Percentiles rank a stretch among this genome's conserved stretches.
These are phyloP conservation scores for Paralinhomoeus sp. DNA, from an alignment of 2,888 invertebrate species.

Conservation along the genomic window DNA sequence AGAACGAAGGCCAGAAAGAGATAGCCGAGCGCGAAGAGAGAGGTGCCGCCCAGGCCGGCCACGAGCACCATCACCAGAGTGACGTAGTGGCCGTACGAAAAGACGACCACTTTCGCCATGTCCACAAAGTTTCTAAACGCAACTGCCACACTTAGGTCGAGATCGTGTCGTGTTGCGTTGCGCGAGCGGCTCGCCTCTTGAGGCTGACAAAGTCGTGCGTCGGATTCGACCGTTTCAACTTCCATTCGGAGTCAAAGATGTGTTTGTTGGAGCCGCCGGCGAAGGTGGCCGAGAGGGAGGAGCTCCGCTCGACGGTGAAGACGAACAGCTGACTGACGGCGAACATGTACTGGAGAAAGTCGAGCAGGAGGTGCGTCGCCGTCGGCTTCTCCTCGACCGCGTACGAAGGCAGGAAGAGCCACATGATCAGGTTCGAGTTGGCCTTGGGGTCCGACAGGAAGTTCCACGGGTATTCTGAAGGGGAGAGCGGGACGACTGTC, in stretches of 20 bases:
- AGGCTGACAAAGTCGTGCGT: slow-evolving; percentile 17
- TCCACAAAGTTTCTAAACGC: slow-evolving; percentile 57
- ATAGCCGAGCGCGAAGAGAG: slow-evolving; percentile 82
- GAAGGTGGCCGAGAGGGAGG: slow-evolving; percentile 3
- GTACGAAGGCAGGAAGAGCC: slow-evolving; percentile 7
- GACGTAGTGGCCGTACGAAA: slow-evolving; percentile 80
- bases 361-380: slow-evolving; percentile 30
- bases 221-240: slow-evolving; percentile 14
- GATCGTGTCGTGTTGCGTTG: background rate
- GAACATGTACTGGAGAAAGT: slow-evolving; percentile 63
- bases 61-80: slow-evolving; percentile 80
- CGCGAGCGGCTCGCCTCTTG: background rate
- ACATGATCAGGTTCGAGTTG: slow-evolving; percentile 3
- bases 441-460: background rate
- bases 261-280: slow-evolving; percentile 16
- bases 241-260: slow-evolving; percentile 14
- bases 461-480: background rate
- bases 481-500: background rate
- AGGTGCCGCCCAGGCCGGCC: slow-evolving; percentile 77
- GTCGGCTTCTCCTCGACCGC: background rate
- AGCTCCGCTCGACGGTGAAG: slow-evolving; percentile 48
- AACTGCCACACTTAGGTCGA: slow-evolving; percentile 12
- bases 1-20: slow-evolving; percentile 82
- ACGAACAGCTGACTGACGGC: slow-evolving; percentile 63
- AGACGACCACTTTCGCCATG: slow-evolving; percentile 57